These are phyloP conservation scores for Girardinichthys multiradiatus DNA, from an alignment of 2,113 vertebrate species.

Conservation along the genomic window DNA sequence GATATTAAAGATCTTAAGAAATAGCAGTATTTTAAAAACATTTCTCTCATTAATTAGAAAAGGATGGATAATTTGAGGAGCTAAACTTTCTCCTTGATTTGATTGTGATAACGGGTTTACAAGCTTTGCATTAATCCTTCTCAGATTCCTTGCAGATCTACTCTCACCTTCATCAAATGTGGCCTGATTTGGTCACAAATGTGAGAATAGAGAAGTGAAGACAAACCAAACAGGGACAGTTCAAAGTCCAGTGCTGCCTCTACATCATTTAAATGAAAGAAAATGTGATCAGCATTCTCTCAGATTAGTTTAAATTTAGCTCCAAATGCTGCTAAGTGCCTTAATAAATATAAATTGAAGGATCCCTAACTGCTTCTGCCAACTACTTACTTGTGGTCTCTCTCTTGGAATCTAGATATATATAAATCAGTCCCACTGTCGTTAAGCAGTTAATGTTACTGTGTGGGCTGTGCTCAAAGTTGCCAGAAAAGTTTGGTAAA, in stretches of 20 bases:
- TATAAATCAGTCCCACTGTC: background rate
- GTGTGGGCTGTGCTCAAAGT: slow-evolving; percentile 10
- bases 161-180: background rate
- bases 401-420: slow-evolving; percentile 13
- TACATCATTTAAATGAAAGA: background rate
- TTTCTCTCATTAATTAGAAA: background rate
- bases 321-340: background rate
- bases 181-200: slow-evolving; percentile 5
- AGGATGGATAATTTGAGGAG: background rate
- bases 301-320: background rate
- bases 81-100: slow-evolving; percentile 37
- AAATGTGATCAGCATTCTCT: background rate
- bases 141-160: slow-evolving; percentile 6
- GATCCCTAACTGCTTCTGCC: background rate
- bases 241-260: background rate
- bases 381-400: background rate
- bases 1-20: slow-evolving; percentile 5
- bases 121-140: slow-evolving; percentile 35
- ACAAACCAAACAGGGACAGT: background rate
- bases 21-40: background rate
- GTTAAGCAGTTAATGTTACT: background rate
- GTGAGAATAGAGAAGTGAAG: slow-evolving; percentile 6
- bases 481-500: slow-evolving; percentile 19
- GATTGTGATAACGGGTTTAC: slow-evolving; percentile 65
- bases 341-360: background rate